Conservation (phyloP, 1,140 invertebrate species). For the Melipona quadrifasciata region DNA sequence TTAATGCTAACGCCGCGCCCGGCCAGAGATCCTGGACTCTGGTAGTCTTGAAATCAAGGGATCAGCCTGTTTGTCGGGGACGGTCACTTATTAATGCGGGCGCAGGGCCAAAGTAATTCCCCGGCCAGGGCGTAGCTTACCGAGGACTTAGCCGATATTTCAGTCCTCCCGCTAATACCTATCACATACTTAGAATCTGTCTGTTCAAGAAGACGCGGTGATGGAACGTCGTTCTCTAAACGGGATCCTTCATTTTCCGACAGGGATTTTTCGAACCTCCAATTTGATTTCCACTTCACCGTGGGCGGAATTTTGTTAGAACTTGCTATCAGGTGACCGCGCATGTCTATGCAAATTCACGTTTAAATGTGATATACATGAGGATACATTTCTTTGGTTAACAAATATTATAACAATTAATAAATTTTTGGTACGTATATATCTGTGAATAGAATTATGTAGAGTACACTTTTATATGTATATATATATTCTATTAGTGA, state of each 20-base stretch:
- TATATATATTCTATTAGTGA: too few species aligned
- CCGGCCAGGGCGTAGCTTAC: conserved; percentile 60
- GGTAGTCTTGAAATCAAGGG: conserved; percentile 64
- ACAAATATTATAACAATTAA: too few species aligned
- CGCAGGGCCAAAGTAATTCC: conserved; percentile 70
- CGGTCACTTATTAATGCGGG: conserved; percentile 73
- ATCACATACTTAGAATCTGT: conserved; percentile 44
- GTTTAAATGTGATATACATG: too few species aligned
- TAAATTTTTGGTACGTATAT: too few species aligned
- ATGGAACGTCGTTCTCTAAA: neutral
- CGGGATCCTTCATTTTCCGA: neutral
- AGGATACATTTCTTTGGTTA: too few species aligned
- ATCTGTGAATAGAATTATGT: too few species aligned
- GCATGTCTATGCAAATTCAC: too few species aligned
- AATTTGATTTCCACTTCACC: neutral
- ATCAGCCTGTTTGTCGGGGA: conserved; percentile 66
- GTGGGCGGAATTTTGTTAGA: too few species aligned
- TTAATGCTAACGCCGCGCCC: conserved; percentile 46
- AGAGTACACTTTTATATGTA: too few species aligned
- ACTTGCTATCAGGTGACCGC: too few species aligned
- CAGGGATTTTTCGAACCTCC: neutral
- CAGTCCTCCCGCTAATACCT: conserved; percentile 63
- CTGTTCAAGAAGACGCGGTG: neutral
- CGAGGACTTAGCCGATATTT: conserved; percentile 69
- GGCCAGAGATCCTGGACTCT: conserved; percentile 32